phyloP scores from a whole-genome alignment of 2,113 vertebrate species.

The Podiceps cristatus region DNA sequence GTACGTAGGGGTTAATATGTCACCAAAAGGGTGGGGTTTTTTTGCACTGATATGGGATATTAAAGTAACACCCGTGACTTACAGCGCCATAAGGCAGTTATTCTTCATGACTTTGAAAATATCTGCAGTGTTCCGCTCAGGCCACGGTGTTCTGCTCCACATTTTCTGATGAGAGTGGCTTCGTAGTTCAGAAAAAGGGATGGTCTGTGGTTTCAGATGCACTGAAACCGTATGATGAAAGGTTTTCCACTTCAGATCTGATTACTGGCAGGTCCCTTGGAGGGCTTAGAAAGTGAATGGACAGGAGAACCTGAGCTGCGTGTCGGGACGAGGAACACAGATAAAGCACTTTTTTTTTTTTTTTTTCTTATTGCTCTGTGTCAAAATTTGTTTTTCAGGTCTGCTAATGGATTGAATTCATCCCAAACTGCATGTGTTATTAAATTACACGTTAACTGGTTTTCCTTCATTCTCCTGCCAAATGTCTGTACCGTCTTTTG shows the following conservation, averaged over 20 bases:
- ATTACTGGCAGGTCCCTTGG: neutral
- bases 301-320: neutral
- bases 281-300: neutral
- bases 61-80: neutral
- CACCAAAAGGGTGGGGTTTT: fast-evolving
- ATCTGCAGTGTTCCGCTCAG: neutral
- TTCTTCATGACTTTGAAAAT: neutral
- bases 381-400: neutral
- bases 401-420: neutral
- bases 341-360: neutral
- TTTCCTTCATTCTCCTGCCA: neutral
- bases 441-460: neutral
- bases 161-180: neutral
- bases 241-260: neutral
- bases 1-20: neutral
- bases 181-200: neutral
- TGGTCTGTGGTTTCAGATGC: neutral
- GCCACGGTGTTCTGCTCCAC: fast-evolving
- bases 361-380: neutral
- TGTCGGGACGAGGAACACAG: fast-evolving
- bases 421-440: neutral
- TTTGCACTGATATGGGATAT: neutral
- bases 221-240: fast-evolving
- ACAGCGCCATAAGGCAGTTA: fast-evolving
- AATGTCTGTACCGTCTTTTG: neutral